Evolutionary conservation across 2,888 invertebrate genomes (phyloP).

Genomic region (Amblyteles armatorius): DNA sequence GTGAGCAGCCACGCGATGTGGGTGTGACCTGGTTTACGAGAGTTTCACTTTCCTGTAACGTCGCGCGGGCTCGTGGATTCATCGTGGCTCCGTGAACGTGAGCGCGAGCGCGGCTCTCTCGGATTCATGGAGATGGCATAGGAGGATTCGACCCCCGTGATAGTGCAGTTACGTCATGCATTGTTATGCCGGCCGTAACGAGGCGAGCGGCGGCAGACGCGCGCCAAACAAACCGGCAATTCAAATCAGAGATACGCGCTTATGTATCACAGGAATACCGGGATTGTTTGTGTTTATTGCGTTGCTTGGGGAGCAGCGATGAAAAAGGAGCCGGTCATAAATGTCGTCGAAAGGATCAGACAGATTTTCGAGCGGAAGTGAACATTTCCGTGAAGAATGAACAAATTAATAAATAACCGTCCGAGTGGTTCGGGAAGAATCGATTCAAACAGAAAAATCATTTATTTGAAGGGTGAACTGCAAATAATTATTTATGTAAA

Average conservation of each 20-base stretch:
- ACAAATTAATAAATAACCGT: no score
- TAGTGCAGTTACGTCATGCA: constrained; percentile 79
- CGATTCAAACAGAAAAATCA: no score
- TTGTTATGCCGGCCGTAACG: constrained; percentile 83
- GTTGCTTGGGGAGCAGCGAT: background rate
- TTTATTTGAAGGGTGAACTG: no score
- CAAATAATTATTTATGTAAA: no score
- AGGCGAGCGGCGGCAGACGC: constrained; percentile 69
- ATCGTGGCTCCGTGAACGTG: constrained; percentile 18
- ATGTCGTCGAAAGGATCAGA: background rate
- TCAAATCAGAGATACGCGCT: constrained; percentile 72
- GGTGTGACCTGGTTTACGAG: constrained; percentile 85
- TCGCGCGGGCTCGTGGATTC: constrained; percentile 66
- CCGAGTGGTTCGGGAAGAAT: no score
- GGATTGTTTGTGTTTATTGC: background rate
- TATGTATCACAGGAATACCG: background rate
- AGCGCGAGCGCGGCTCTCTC: constrained; percentile 43
- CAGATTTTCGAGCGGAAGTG: no score
- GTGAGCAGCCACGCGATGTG: constrained; percentile 78
- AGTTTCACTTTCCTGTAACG: constrained; percentile 85
- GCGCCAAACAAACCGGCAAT: constrained; percentile 79
- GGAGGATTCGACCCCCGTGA: constrained; percentile 82
- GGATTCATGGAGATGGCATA: constrained; percentile 66
- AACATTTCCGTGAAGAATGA: no score
- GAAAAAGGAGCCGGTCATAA: background rate